Base-by-base conservation (phyloP, 2,797 vertebrate species). In the Rachycentron canadum region DNA sequence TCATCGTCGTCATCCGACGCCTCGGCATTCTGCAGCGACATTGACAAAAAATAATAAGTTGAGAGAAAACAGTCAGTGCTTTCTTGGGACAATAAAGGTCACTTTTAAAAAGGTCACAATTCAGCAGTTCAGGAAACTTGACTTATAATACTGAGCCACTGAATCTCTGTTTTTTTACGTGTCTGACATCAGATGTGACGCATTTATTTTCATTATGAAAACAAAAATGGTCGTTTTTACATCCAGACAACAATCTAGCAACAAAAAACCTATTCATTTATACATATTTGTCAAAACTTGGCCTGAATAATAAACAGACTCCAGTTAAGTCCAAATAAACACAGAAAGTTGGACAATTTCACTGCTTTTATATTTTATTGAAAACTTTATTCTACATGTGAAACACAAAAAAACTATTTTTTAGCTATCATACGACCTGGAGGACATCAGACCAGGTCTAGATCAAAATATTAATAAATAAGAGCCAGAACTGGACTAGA, bases 1-100 rank as follows among this genome's bases (percentile, higher is more conserved):
- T 96, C 95, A 6, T 95, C 93, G 0, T 95, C 95, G 11, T 95
- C 94, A 32, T 96, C 95, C 2, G 94, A 94, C 19, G 63, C 63
- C 45, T 95, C 92, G 0, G 88, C 84, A 6, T 88, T 83, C 94
- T 95, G 82, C 53, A 2, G 9, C 7, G 4, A 69, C 11, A 8
- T 45, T 11, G 2, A 71, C 10, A 26, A 30, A 26, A 60, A n/a
- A 36, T 0, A 3, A 47, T 0, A 4, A 47, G 16, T 6, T 21
- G 13, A 58, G 1, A 40, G 4, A 7, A 38, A 52, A 41, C 5
- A 38, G 32, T 56, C 2, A 81, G 28, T 17, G 38, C 1, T 64
- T 45, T 47, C 7, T 23, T 6, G 49, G 5, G 23, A 5, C n/a
- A 7, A 10, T 23, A 11, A n/a, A 7, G 41, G 17, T 43, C 17